These are phyloP conservation scores for Hylia prasina DNA, from an alignment of 2,113 vertebrate genomes.

Conservation along the genomic window DNA sequence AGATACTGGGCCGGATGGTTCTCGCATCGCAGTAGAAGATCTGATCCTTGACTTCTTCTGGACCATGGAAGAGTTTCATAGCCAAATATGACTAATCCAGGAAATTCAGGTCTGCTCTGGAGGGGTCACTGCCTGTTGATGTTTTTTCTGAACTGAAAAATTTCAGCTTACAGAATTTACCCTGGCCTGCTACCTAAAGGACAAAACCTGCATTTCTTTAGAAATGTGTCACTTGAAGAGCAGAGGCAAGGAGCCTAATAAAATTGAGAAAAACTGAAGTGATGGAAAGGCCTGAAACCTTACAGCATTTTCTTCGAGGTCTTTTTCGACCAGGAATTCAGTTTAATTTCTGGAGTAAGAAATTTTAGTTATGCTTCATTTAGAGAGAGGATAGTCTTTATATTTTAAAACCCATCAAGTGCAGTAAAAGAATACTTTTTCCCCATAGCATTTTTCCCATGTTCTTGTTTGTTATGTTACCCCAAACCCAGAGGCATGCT, in stretches of 20 bases:
- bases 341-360: neutral
- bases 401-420: neutral
- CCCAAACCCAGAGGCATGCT: neutral
- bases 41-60: neutral
- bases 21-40: neutral
- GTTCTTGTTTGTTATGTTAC: neutral
- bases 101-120: neutral
- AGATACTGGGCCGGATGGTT: neutral
- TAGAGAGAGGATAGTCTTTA: neutral
- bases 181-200: neutral
- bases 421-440: neutral
- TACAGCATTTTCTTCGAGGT: neutral
- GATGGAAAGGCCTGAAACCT: neutral
- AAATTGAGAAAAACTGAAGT: neutral
- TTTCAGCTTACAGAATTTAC: neutral
- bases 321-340: neutral
- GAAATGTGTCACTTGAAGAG: neutral
- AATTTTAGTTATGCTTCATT: neutral
- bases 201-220: neutral
- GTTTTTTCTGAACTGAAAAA: neutral
- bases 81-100: neutral
- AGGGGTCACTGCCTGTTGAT: neutral
- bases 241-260: neutral
- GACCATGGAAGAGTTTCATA: neutral
- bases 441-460: neutral